A percentile compares a stretch with the other conserved stretches of the same genome.
These are phyloP conservation scores for Lasaia peninsularis DNA, from an alignment of 1,140 invertebrate species.

Conservation along the genomic window DNA sequence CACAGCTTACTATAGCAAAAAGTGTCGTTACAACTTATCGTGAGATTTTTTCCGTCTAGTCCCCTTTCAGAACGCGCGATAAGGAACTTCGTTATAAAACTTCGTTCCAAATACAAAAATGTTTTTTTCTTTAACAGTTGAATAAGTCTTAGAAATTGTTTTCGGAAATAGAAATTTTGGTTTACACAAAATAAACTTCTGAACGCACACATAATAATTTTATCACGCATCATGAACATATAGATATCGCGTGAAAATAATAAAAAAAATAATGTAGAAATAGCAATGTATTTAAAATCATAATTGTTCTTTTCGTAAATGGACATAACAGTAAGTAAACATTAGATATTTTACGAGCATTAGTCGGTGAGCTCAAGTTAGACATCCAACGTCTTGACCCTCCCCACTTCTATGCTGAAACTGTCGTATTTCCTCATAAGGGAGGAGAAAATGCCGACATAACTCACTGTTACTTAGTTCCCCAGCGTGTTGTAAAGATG, in stretches of 20 bases:
- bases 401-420: conserved; percentile 48
- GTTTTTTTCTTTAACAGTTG: too few species aligned
- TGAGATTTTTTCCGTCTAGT: too few species aligned
- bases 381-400: conserved; percentile 55
- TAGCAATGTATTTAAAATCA: not conserved
- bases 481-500: conserved; percentile 70
- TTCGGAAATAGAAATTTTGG: too few species aligned
- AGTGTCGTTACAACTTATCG: too few species aligned
- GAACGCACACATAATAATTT: too few species aligned
- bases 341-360: conserved; percentile 1
- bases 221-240: too few species aligned
- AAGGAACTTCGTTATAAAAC: too few species aligned
- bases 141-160: too few species aligned
- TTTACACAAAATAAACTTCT: too few species aligned
- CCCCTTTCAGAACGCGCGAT: too few species aligned
- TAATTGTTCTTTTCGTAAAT: not conserved
- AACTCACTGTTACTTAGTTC: conserved; percentile 67
- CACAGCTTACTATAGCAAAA: too few species aligned
- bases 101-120: too few species aligned
- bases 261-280: not conserved
- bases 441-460: conserved; percentile 67
- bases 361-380: conserved; percentile 36
- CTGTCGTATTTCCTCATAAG: conserved; percentile 74
- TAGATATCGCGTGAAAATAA: not conserved
- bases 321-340: not conserved